Conservation (phyloP, 2,797 vertebrate species). For the Champsocephalus gunnari region DNA sequence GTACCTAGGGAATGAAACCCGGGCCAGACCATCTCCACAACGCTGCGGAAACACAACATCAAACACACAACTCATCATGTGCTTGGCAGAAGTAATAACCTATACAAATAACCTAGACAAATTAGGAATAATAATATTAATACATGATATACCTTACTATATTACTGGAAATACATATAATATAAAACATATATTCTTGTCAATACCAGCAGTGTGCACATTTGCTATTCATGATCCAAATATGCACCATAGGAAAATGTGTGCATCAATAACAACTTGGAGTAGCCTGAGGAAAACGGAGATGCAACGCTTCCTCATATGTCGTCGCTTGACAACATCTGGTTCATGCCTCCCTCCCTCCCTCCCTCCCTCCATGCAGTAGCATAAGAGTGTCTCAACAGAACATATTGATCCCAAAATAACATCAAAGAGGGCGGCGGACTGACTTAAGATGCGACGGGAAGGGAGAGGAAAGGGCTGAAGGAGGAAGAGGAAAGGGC, state of each 20-base stretch:
- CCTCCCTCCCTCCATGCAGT: conserved; percentile 39
- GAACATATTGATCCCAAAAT: conserved; percentile 84
- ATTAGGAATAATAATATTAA: no score
- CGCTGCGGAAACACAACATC: no score
- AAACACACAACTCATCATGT: no score
- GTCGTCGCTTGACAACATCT: conserved; percentile 63
- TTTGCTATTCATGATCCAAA: neutral
- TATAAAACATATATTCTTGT: no score
- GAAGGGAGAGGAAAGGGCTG: conserved; percentile 18
- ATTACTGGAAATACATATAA: no score
- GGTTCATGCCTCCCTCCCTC: conserved; percentile 56
- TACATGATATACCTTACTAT: no score
- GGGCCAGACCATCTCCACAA: no score
- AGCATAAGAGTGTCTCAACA: conserved; percentile 65
- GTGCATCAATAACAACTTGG: conserved; percentile 19
- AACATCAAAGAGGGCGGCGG: conserved; percentile 78
- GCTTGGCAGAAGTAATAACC: no score
- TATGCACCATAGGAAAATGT: no score
- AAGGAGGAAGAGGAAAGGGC: no score
- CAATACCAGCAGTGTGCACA: neutral
- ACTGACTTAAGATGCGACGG: conserved; percentile 66
- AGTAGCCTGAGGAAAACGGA: conserved; percentile 33
- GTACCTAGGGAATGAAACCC: no score
- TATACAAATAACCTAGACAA: no score
- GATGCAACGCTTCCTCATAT: conserved; percentile 48